These are phyloP conservation scores for Argyrosomus japonicus DNA, from an alignment of 2,113 vertebrate genomes.

Conservation along the genomic window DNA sequence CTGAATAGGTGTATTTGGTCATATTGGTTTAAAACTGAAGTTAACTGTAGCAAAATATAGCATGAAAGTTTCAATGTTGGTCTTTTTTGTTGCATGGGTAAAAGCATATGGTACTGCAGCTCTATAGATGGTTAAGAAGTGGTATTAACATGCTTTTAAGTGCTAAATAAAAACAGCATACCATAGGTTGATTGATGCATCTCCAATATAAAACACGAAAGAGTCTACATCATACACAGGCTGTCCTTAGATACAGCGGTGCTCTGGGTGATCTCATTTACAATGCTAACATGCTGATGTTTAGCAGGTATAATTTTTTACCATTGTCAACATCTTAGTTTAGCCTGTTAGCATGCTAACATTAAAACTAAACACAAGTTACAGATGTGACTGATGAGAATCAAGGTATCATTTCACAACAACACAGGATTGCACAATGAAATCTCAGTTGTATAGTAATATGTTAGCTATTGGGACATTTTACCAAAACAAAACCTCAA, in stretches of 20 bases:
- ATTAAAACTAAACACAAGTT: neutral
- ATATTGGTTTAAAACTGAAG: neutral
- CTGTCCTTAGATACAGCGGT: too few relatives aligned
- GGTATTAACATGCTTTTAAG: neutral
- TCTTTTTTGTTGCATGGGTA: neutral
- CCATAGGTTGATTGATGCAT: too few relatives aligned
- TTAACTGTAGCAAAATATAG: neutral
- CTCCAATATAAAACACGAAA: too few relatives aligned
- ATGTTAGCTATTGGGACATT: too few relatives aligned
- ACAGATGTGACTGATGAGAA: too few relatives aligned
- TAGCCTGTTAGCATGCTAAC: neutral
- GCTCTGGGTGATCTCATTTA: too few relatives aligned
- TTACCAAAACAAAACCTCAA: neutral
- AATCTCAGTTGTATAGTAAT: too few relatives aligned
- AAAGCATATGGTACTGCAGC: neutral
- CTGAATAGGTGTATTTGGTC: neutral
- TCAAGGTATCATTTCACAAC: too few relatives aligned
- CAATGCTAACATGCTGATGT: neutral
- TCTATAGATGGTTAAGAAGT: neutral
- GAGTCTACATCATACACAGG: too few relatives aligned
- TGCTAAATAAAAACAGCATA: too few relatives aligned
- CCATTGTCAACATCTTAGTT: neutral
- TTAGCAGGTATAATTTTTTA: neutral
- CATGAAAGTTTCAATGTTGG: neutral
- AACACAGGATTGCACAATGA: too few relatives aligned